Conservation (phyloP, 1,140 invertebrate genomes). For the Formica exsecta region DNA sequence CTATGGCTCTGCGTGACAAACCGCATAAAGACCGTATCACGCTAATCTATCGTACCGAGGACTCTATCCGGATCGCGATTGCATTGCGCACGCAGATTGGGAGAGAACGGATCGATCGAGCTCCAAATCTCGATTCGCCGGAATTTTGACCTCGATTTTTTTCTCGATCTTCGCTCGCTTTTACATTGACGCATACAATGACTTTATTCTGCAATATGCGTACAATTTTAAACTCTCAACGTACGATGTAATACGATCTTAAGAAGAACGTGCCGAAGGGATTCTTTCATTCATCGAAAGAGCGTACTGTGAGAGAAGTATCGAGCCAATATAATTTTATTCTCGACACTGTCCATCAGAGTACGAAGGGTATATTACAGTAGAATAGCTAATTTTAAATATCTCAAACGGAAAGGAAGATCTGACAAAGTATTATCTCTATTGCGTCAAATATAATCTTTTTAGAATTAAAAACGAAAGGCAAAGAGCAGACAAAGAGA, state of each 20-base stretch:
- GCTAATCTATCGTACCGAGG: conserved; percentile 19
- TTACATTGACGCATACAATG: not conserved
- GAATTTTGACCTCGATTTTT: conserved; percentile 8
- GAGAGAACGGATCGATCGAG: conserved; percentile 11
- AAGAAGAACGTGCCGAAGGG: not conserved
- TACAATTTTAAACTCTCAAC: not conserved
- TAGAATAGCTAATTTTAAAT: not conserved
- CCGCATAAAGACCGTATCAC: conserved; percentile 35
- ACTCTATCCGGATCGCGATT: conserved; percentile 13
- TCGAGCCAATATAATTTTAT: conserved; percentile 20
- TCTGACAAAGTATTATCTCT: not conserved
- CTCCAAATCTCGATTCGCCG: conserved; percentile 11
- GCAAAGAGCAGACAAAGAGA: not conserved
- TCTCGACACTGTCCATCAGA: not conserved
- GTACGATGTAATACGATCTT: not conserved
- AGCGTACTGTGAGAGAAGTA: not conserved
- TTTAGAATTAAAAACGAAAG: not conserved
- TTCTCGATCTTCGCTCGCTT: not conserved
- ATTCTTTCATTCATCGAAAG: conserved; percentile 4
- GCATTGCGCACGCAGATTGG: not conserved
- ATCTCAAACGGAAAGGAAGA: not conserved
- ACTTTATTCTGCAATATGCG: not conserved
- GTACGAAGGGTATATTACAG: too few species aligned
- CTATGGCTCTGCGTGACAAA: conserved; percentile 34
- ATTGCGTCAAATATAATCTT: not conserved